Percentiles rank a stretch among this genome's conserved stretches.
Conservation (phyloP, 2,888 invertebrate species). For the Nasonia oneida region DNA sequence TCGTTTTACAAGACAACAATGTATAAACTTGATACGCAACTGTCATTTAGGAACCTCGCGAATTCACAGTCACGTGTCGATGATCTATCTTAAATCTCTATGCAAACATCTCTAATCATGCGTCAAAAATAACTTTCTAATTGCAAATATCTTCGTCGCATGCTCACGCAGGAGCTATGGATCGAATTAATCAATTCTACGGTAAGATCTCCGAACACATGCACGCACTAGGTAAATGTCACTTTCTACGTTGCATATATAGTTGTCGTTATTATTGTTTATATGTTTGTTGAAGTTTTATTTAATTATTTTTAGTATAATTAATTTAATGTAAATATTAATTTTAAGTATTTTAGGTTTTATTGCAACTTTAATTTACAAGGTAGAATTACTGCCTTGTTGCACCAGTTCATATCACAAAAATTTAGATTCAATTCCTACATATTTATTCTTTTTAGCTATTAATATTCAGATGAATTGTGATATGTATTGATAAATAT, state of each 20-base stretch:
- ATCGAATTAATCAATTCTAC: conserved; percentile 77
- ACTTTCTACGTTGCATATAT: conserved; percentile 66
- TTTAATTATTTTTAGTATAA: background rate
- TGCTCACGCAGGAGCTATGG: conserved; percentile 78
- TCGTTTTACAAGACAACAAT: background rate
- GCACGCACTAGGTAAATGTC: conserved; percentile 79
- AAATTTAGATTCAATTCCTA: background rate
- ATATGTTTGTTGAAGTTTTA: background rate
- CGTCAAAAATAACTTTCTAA: conserved; percentile 66
- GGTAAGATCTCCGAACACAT: conserved; percentile 79
- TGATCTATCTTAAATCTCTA: conserved; percentile 31
- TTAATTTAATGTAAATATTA: conserved; percentile 1
- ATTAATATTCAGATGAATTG: background rate
- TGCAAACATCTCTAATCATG: conserved; percentile 29
- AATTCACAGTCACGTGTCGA: conserved; percentile 53
- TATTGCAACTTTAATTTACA: background rate
- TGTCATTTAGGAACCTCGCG: background rate
- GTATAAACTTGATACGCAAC: background rate
- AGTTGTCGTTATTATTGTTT: conserved; percentile 26
- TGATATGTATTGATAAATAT: background rate
- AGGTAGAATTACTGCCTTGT: background rate
- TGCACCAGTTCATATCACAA: background rate
- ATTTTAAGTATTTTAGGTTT: conserved; percentile 1
- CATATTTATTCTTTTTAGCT: background rate
- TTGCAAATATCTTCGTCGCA: conserved; percentile 72